Conservation (phyloP, 2,888 invertebrate genomes). For the Hoplodrina blanda region DNA sequence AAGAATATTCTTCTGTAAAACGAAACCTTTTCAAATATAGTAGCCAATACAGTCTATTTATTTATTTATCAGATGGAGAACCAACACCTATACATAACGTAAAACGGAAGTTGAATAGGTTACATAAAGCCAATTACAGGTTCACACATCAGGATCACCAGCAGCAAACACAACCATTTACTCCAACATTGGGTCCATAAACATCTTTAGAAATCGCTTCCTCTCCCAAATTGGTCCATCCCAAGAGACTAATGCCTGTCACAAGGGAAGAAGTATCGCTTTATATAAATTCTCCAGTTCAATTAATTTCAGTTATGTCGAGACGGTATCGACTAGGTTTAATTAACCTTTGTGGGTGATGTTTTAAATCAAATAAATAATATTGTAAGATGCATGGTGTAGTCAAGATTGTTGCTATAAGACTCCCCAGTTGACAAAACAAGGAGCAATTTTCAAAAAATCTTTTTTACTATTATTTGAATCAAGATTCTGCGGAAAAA, state of each 20-base stretch:
- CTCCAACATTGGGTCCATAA: constrained; percentile 37
- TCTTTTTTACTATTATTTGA: no score
- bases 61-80: no score
- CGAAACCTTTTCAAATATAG: constrained; percentile 11
- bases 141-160: no score
- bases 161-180: no score
- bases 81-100: no score
- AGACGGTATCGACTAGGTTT: constrained; percentile 79
- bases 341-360: constrained; percentile 79
- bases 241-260: constrained; percentile 77
- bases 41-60: constrained; percentile 21
- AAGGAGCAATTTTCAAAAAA: no score
- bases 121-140: no score
- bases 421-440: no score
- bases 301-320: constrained; percentile 86
- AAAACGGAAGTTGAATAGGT: no score
- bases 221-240: constrained; percentile 58
- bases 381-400: constrained; percentile 4
- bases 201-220: constrained; percentile 53
- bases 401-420: constrained; percentile 6
- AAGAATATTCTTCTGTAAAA: background rate
- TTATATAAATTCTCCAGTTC: constrained; percentile 85
- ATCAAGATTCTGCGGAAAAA: no score
- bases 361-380: constrained; percentile 41
- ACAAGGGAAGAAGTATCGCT: constrained; percentile 84